Evolutionary conservation across 2,888 invertebrate genomes (phyloP).

Genomic region (Sclerodermus sp.): DNA sequence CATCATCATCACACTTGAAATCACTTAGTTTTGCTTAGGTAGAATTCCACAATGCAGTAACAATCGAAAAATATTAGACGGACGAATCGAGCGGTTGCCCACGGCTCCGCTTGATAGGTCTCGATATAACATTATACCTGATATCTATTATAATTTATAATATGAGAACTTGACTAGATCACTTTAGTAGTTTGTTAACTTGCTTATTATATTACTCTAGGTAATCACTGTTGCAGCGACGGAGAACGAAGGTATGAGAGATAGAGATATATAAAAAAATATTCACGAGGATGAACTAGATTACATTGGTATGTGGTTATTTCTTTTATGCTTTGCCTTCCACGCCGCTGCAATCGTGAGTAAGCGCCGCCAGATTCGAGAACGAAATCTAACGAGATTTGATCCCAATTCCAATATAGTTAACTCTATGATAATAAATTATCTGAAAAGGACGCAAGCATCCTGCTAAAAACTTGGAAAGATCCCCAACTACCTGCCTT

Average conservation of each 20-base stretch:
- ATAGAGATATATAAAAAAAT: conserved; percentile 48
- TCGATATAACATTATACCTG: conserved; percentile 7
- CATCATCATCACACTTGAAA: not conserved
- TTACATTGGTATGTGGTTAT: conserved; percentile 22
- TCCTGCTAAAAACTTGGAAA: not conserved
- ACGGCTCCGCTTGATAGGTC: conserved; percentile 1
- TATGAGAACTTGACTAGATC: conserved; percentile 53
- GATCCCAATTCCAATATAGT: conserved; percentile 55
- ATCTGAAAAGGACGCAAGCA: conserved; percentile 37
- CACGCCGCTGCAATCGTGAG: not conserved
- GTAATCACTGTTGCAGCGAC: conserved; percentile 43
- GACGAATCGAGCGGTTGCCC: conserved; percentile 17
- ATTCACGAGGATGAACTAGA: conserved; percentile 48
- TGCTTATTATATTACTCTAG: conserved; percentile 33
- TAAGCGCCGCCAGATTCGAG: conserved; percentile 11
- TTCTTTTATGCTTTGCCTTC: conserved; percentile 3
- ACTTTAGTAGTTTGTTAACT: conserved; percentile 38
- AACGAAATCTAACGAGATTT: conserved; percentile 46
- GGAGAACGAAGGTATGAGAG: conserved; percentile 39
- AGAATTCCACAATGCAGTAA: conserved; percentile 35
- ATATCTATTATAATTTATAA: conserved; percentile 15
- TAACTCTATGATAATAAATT: conserved; percentile 47
- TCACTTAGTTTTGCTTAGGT: conserved; percentile 13
- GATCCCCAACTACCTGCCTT: conserved; percentile 19
- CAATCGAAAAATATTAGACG: conserved; percentile 37